Conservation (phyloP, 1,140 invertebrate species). For the Anastrepha obliqua region DNA sequence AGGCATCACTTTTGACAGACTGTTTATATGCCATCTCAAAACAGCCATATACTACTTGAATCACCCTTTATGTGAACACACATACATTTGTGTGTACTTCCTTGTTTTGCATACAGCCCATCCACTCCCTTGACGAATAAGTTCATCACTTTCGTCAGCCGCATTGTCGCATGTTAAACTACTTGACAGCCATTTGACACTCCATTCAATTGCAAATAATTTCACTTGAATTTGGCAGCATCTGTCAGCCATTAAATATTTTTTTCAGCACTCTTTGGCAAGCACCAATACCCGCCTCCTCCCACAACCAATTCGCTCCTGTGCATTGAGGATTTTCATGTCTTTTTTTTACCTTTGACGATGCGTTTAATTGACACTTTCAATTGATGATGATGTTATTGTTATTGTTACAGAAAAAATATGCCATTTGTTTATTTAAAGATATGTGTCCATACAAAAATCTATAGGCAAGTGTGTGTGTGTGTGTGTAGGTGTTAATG, state of each 20-base stretch:
- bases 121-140: constrained; percentile 8
- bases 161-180: constrained; percentile 16
- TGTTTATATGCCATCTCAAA: too few species aligned
- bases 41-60: too few species aligned
- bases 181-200: constrained; percentile 45
- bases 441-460: too few species aligned
- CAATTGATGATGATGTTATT: constrained; percentile 28
- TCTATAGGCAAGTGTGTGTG: too few species aligned
- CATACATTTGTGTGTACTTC: too few species aligned
- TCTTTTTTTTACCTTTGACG: constrained; percentile 13
- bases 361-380: constrained; percentile 46
- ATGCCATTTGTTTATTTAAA: constrained; percentile 33
- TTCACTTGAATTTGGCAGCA: constrained; percentile 39
- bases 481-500: neutral
- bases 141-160: constrained; percentile 29
- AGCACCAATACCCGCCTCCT: neutral
- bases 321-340: neutral
- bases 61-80: too few species aligned
- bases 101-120: neutral
- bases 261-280: neutral
- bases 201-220: constrained; percentile 44
- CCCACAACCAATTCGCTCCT: neutral
- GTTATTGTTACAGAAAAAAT: neutral
- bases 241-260: constrained; percentile 44
- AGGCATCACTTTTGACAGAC: too few species aligned